These are phyloP conservation scores for Sphaerophoria rueppellii DNA, from an alignment of 2,888 invertebrate species.

Conservation along the genomic window DNA sequence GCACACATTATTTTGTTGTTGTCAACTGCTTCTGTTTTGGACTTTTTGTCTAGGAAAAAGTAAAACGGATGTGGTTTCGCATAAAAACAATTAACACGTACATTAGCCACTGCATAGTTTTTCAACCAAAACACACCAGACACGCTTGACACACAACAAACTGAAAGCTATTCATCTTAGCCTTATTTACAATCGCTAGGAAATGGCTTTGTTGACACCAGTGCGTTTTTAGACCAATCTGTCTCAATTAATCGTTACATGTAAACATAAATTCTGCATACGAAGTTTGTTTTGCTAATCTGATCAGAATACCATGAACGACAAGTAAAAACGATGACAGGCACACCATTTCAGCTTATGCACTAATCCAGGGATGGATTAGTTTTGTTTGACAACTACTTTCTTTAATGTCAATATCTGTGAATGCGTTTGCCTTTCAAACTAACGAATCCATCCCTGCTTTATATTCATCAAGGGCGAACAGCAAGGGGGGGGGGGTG, in stretches of 20 bases:
- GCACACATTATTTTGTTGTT: not conserved
- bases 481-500: too few species aligned
- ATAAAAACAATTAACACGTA: not conserved
- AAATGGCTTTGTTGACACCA: slow-evolving; percentile 10
- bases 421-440: too few species aligned
- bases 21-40: slow-evolving; percentile 17
- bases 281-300: slow-evolving; percentile 16
- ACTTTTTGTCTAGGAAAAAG: not conserved
- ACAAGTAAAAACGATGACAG: slow-evolving; percentile 1
- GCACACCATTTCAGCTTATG: not conserved
- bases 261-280: slow-evolving; percentile 29
- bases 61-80: slow-evolving; percentile 7
- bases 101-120: not conserved
- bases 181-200: slow-evolving; percentile 3
- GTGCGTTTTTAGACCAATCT: slow-evolving; percentile 37
- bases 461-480: not conserved
- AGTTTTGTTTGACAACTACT: not conserved
- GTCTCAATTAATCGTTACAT: slow-evolving; percentile 38
- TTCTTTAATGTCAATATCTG: too few species aligned
- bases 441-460: too few species aligned
- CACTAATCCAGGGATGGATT: not conserved
- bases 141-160: not conserved
- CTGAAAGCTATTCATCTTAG: not conserved
- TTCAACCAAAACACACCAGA: slow-evolving; percentile 3
- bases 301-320: slow-evolving; percentile 28